These are phyloP conservation scores for Bubalus kerabau DNA, from an alignment of 2,113 vertebrate genomes.

Conservation along the genomic window DNA sequence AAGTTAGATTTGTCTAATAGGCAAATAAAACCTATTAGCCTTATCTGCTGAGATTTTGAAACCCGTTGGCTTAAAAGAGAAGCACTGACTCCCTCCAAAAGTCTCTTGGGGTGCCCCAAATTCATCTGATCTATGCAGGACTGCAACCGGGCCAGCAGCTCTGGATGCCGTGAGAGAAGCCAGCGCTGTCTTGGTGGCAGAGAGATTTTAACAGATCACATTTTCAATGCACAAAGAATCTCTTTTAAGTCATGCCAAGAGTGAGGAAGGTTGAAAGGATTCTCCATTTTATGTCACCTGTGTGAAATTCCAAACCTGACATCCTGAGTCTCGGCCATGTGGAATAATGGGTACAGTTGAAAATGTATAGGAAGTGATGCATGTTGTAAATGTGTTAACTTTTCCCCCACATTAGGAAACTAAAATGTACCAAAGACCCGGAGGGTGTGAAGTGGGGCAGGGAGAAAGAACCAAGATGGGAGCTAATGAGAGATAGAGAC, in stretches of 20 bases:
- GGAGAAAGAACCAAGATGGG: neutral
- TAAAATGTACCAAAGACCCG: neutral
- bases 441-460: neutral
- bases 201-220: neutral
- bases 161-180: neutral
- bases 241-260: neutral
- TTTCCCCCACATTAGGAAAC: neutral
- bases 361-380: neutral
- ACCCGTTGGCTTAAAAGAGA: neutral
- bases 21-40: neutral
- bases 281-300: neutral
- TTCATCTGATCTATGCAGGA: neutral
- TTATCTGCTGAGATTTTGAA: neutral
- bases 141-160: neutral
- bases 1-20: neutral
- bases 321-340: neutral
- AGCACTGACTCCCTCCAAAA: neutral
- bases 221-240: neutral
- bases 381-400: neutral
- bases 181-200: neutral
- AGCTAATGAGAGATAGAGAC: neutral
- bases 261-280: neutral
- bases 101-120: neutral
- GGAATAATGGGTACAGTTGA: neutral
- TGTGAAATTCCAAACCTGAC: neutral